Evolutionary conservation across 2,113 vertebrate genomes (phyloP), one percentile per base, ranked within the genome.

Genomic region (Psephotus haematonotus): DNA sequence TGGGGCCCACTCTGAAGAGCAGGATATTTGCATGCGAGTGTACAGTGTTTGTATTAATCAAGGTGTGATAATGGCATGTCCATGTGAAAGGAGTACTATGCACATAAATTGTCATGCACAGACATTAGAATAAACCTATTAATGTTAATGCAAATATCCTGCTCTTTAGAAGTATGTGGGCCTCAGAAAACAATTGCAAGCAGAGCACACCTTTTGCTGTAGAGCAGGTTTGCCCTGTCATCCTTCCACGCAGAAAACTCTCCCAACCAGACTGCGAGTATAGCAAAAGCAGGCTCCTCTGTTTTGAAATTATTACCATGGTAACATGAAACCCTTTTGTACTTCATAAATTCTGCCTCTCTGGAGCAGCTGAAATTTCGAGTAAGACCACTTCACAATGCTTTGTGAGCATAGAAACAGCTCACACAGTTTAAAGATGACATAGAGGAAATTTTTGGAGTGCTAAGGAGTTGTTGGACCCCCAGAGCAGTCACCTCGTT

Each of bases 211-310:
- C 90, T 83, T 91, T 88, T 78, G 88, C 94, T 91, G 59, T 55
- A 75, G 93, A 96, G 82, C 97, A 97, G 96, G 96, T 92, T 93
- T 86, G 64, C 91, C 87, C 87, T 68, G 65, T 29, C 47, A 6
- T 53, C 84, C 78, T 70, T 39, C 74, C 84, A 27, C 4, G 1
- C 11, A n/a, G 39, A 70, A 82, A 87, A 23, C 41, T 46, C 76
- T 71, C 63, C 80, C 44, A 5, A 8, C 35, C 7, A 62, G 80
- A 29, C 27, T 28, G 71, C 19, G 9, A n/a, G 55, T 1, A 41
- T 0, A 31, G 89, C 77, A 67, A 52, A 81, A 52, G 9, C 19
- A 0, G 72, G 14, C 72, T 62, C 20, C 75, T 91, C 35, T 80
- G 72, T 69, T 91, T 86, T 64, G 91, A 65, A 84, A 7, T 24